These are phyloP conservation scores for Siniperca scherzeri DNA, from an alignment of 2,797 vertebrate genomes.

Conservation along the genomic window DNA sequence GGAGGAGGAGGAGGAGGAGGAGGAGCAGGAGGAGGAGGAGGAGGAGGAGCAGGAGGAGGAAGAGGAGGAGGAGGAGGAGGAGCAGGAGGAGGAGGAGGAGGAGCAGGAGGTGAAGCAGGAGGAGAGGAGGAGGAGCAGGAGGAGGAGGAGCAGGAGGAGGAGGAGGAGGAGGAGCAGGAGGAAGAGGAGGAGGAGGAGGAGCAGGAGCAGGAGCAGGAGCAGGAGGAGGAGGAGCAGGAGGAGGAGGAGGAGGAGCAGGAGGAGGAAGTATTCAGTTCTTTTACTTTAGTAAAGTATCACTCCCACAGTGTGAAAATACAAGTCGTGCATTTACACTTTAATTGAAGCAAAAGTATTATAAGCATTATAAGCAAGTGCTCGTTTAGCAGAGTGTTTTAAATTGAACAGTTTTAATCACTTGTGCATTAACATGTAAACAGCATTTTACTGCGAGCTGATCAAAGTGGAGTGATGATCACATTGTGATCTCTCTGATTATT, in stretches of 20 bases:
- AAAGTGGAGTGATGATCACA: too few relatives aligned
- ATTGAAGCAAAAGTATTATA: neutral
- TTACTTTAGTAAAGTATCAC: neutral
- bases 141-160: too few relatives aligned
- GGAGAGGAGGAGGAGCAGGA: too few relatives aligned
- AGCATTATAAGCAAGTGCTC: neutral
- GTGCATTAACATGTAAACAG: too few relatives aligned
- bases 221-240: too few relatives aligned
- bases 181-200: neutral
- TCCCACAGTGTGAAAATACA: neutral
- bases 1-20: neutral
- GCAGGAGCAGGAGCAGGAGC: neutral
- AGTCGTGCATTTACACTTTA: neutral
- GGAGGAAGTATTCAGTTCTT: slow-evolving; percentile 1
- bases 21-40: neutral
- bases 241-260: too few relatives aligned
- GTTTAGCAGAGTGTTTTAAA: neutral
- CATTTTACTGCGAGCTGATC: too few relatives aligned
- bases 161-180: too few relatives aligned
- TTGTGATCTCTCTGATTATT: too few relatives aligned
- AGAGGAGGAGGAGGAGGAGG: slow-evolving; percentile 6
- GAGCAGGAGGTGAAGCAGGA: too few relatives aligned
- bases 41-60: neutral
- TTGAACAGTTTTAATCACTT: too few relatives aligned
- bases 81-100: neutral